These are phyloP conservation scores for Suillia variegata DNA, from an alignment of 2,888 invertebrate species.

Conservation along the genomic window DNA sequence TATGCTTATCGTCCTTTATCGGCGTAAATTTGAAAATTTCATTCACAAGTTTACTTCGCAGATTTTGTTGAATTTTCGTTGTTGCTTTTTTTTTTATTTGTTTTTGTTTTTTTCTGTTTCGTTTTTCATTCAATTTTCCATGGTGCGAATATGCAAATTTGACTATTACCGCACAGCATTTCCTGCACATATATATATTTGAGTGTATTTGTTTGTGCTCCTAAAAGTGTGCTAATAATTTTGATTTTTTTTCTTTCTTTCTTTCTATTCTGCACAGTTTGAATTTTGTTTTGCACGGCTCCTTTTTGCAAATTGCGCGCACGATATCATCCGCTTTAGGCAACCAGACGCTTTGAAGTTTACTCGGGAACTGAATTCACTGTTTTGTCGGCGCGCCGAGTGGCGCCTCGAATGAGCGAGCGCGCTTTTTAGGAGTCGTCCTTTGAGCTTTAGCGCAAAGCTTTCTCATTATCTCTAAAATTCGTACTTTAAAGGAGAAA, in stretches of 20 bases:
- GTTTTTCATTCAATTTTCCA: no score
- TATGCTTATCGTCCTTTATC: background rate
- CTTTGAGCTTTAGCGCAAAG: conserved; percentile 15
- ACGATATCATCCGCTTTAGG: conserved; percentile 15
- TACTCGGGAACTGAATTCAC: conserved; percentile 45
- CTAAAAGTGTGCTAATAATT: background rate
- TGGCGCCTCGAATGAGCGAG: conserved; percentile 6
- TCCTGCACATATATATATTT: background rate
- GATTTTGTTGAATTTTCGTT: no score
- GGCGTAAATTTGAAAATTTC: no score
- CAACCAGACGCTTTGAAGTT: conserved; percentile 44
- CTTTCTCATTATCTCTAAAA: conserved; percentile 21
- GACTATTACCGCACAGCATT: no score
- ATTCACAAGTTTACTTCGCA: background rate
- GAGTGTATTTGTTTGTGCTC: background rate
- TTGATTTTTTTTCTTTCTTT: background rate
- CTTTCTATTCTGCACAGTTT: background rate
- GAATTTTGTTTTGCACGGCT: no score
- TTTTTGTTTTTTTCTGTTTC: no score
- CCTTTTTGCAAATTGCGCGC: background rate
- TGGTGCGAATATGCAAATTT: no score
- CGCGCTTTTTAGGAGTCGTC: conserved; percentile 15
- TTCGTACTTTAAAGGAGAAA: no score
- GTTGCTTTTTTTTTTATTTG: no score
- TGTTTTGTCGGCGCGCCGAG: background rate